phyloP scores from a whole-genome alignment of 2,113 vertebrate genomes.

The Synchiropus splendidus region DNA sequence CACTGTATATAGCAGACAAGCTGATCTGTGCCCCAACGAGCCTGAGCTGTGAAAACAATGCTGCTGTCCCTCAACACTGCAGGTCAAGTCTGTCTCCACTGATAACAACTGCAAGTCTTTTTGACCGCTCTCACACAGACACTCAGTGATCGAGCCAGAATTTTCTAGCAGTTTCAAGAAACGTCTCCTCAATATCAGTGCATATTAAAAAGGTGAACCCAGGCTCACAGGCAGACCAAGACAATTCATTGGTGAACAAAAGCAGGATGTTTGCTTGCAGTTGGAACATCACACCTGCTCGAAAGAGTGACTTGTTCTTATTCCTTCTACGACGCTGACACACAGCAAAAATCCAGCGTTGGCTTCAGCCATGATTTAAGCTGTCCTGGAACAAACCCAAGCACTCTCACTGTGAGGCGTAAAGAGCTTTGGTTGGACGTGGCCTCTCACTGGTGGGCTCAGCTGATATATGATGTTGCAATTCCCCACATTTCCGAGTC shows the following conservation, averaged over 20 bases:
- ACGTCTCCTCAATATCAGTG: no score
- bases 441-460: conserved; percentile 13
- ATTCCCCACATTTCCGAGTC: conserved; percentile 3
- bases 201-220: no score
- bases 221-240: no score
- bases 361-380: conserved; percentile 48
- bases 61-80: conserved; percentile 13
- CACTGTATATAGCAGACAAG: conserved; percentile 20
- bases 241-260: no score
- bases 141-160: no score
- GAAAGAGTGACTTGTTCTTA: no score
- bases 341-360: conserved; percentile 28
- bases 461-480: conserved; percentile 18
- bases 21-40: conserved; percentile 14
- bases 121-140: no score
- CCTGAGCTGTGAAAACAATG: conserved; percentile 22
- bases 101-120: conserved; percentile 9
- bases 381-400: conserved; percentile 41
- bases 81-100: conserved; percentile 2
- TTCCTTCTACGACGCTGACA: no score
- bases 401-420: conserved; percentile 34
- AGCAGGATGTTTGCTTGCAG: no score
- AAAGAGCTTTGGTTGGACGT: conserved; percentile 44
- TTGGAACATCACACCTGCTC: no score
- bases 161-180: no score